Percentiles rank a stretch among this genome's conserved stretches.
Conservation (phyloP, 2,113 vertebrate species). For the Acrocephalus arundinaceus region DNA sequence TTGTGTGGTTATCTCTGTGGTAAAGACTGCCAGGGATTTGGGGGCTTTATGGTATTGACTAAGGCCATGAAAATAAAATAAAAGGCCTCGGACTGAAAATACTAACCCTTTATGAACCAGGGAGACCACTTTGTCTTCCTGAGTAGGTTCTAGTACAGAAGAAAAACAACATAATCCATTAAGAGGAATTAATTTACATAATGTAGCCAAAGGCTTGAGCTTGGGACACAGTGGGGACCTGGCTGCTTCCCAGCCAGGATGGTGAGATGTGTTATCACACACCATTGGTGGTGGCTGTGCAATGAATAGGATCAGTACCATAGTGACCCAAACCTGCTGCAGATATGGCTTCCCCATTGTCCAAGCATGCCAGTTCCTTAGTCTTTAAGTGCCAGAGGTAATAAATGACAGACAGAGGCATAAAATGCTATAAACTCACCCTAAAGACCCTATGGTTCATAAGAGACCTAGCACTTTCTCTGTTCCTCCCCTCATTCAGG, state of each 20-base stretch:
- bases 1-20: not conserved
- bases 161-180: not conserved
- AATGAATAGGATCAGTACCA: fast-evolving
- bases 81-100: not conserved
- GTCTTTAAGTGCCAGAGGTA: too few species aligned
- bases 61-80: not conserved
- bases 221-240: fast-evolving
- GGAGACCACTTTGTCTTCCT: not conserved
- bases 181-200: not conserved
- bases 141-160: not conserved
- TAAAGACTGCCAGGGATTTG: not conserved
- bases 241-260: not conserved
- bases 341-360: fast-evolving
- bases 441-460: not conserved
- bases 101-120: not conserved
- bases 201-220: not conserved
- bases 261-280: not conserved
- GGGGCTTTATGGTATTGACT: not conserved
- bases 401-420: too few species aligned
- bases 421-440: not conserved
- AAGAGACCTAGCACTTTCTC: not conserved
- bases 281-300: fast-evolving
- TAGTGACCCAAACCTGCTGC: not conserved
- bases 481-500: not conserved
- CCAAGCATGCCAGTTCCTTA: fast-evolving